phyloP scores from a whole-genome alignment of 2,797 vertebrate species.

The Eutrigla gurnardus region DNA sequence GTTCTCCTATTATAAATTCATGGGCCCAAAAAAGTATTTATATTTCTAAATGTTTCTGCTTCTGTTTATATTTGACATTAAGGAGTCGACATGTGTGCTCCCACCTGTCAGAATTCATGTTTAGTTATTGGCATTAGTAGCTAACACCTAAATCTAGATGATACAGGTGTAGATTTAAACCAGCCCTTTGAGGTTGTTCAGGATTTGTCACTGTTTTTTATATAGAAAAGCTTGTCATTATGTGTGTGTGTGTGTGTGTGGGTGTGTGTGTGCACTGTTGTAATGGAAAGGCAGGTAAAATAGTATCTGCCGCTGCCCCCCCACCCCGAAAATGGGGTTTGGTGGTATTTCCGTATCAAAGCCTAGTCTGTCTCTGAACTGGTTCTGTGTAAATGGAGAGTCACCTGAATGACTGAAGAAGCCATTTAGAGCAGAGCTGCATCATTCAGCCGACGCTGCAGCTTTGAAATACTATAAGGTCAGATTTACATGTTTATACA shows the following conservation, averaged over 20 bases:
- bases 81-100: neutral
- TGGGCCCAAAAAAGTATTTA: neutral
- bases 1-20: neutral
- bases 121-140: too few relatives aligned
- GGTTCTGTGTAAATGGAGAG: constrained; percentile 66
- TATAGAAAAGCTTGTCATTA: neutral
- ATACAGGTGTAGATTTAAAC: neutral
- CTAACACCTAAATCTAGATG: too few relatives aligned
- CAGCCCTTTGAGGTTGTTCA: neutral
- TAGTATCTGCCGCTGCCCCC: neutral
- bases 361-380: constrained; percentile 62
- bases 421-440: constrained; percentile 65
- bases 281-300: neutral
- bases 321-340: neutral
- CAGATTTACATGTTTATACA: constrained; percentile 85
- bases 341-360: constrained; percentile 67
- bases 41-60: neutral
- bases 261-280: neutral
- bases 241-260: neutral
- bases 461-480: constrained; percentile 84
- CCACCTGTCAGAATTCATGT: neutral
- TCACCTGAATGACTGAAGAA: constrained; percentile 57
- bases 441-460: constrained; percentile 57
- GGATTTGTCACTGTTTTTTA: neutral
- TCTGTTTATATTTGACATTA: neutral